Evolutionary conservation across 1,140 invertebrate genomes (phyloP).

Genomic region (Notospermus geniculatus): DNA sequence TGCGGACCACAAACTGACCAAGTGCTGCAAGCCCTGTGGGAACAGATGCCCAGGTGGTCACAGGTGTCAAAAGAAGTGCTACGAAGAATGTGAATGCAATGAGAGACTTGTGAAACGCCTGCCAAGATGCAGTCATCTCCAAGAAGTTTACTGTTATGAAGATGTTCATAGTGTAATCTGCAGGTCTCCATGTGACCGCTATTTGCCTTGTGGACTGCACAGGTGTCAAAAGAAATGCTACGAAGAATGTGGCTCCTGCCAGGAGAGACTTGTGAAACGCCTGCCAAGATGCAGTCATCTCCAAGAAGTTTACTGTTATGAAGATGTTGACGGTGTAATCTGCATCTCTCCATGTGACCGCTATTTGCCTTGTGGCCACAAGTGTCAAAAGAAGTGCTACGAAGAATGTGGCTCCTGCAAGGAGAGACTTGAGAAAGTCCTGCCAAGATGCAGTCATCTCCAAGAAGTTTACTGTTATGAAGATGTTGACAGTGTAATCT

Average conservation of each 20-base stretch:
- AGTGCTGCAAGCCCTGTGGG: slow-evolving; percentile 18
- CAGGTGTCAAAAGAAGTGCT: slow-evolving; percentile 35
- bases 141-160: slow-evolving; percentile 25
- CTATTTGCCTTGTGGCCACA: slow-evolving; percentile 10
- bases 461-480: slow-evolving; percentile 26
- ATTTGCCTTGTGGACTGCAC: slow-evolving; percentile 13
- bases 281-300: slow-evolving; percentile 1
- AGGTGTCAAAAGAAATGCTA: slow-evolving; percentile 36
- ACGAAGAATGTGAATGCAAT: slow-evolving; percentile 68
- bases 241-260: slow-evolving; percentile 70
- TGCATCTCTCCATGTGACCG: slow-evolving; percentile 18
- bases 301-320: slow-evolving; percentile 26
- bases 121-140: slow-evolving; percentile 10
- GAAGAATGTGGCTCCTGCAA: slow-evolving; percentile 69
- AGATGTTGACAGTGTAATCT: slow-evolving; percentile 20
- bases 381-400: slow-evolving; percentile 40
- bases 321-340: slow-evolving; percentile 15
- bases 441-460: slow-evolving; percentile 2
- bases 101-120: slow-evolving; percentile 64
- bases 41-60: slow-evolving; percentile 13
- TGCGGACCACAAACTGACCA: background rate
- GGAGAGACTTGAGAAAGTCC: slow-evolving; percentile 65
- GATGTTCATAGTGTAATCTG: slow-evolving; percentile 24
- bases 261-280: slow-evolving; percentile 65
- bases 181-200: background rate